Evolutionary conservation across 1,140 invertebrate genomes (phyloP).

Genomic region (Aricia agestis): DNA sequence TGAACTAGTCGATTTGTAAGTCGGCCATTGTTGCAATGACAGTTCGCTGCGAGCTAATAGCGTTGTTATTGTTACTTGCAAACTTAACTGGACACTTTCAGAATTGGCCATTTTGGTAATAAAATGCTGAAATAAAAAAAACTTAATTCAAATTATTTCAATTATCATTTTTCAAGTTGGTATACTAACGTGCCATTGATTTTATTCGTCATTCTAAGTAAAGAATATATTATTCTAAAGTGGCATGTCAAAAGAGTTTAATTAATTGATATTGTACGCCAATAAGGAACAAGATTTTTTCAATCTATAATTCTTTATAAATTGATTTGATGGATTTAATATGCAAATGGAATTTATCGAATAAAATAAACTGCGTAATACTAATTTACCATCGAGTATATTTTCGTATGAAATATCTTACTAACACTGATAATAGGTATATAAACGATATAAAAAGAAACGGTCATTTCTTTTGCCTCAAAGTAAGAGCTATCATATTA

Average conservation of each 20-base stretch:
- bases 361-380: too few relatives aligned
- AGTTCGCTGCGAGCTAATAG: slow-evolving; percentile 19
- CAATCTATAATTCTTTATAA: not conserved
- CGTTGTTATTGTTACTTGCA: slow-evolving; percentile 23
- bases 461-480: too few relatives aligned
- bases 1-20: slow-evolving; percentile 10
- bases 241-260: not conserved
- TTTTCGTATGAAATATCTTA: too few relatives aligned
- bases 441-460: too few relatives aligned
- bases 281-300: not conserved
- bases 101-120: not conserved
- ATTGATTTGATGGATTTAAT: not conserved
- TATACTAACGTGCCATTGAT: too few relatives aligned
- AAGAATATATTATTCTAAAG: not conserved
- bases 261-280: not conserved
- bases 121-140: not conserved
- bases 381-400: too few relatives aligned
- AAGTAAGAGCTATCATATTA: too few relatives aligned
- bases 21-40: slow-evolving; percentile 21
- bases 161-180: too few relatives aligned
- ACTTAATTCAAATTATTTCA: too few relatives aligned
- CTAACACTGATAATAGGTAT: too few relatives aligned
- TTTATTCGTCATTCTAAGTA: too few relatives aligned
- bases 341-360: not conserved
- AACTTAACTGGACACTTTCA: not conserved